Evolutionary conservation across 2,797 vertebrate species (phyloP), one percentile per base, ranked within the genome.

Genomic region (Schizothorax lantsangensis): DNA sequence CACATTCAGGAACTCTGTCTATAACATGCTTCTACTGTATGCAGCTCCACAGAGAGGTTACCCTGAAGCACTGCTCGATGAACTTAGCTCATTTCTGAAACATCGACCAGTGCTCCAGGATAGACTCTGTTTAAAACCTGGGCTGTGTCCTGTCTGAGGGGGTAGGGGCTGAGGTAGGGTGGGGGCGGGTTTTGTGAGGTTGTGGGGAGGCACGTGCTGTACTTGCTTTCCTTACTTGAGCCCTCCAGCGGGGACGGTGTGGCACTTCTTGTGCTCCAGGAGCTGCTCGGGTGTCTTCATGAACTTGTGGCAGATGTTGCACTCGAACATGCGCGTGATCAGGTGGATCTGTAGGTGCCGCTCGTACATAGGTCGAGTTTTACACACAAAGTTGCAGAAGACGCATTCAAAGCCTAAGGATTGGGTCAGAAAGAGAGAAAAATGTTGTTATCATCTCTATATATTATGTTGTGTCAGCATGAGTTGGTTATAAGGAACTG

Each of bases 161-260:
- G 26, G 23, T 17, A 11, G 30, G 47, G 54, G 74, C 75, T 14
- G 14, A 30, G 84, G 77, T 40, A 26, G 64, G 84, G 81, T 86
- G 43, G 82, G 36, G 19, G 52, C 52, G 21, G 86, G 17, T 72
- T 84, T 52, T 79, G 59, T 87, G 64, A 57, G 78, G 74, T 36
- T 71, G 45, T 6, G 33, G 64, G 33, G 72, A 69, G 83, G 81
- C 82, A 78, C 77, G 81, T 88, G 88, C 94, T 96, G 97, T 98
- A 99, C 97, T 99, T 98, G 98, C 97, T 99, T 98, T 98, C 98
- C 98, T 99, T 99, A 99, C 98, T 99, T 99, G 97, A 99, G 98
- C 96, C 98, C 98, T 98, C 98, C 98, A 89, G 97, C 97, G 94
- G 98, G 98, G 96, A 99, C 96, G 93, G 97, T 97, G 96, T 99